Evolutionary conservation across 2,888 invertebrate genomes (phyloP), one percentile per base, ranked within the genome.

Genomic region (Copidosoma aretas): DNA sequence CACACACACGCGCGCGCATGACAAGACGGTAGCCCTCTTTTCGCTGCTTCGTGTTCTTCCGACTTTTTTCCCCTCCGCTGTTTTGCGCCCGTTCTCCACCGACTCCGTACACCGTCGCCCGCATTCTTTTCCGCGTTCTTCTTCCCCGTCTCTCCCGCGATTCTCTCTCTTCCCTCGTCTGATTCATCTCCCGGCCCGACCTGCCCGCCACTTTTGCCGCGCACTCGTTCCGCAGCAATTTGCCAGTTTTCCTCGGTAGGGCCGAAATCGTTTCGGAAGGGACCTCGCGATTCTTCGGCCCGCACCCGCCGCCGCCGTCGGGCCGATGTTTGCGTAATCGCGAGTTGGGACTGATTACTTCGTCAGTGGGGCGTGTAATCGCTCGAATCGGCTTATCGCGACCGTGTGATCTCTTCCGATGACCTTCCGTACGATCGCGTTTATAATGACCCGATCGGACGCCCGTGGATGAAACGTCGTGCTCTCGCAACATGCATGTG

Each of bases 131-230:
- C 60, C 63, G 61, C 64, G 51, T 61, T 68, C 64, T 53, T 59
- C 25, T 53, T 12, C 52, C 46, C 22, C 32, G 57, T 60, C 68
- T 49, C 53, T 21, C 54, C 39, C 17, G 62, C 64, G 65, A 61
- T 64, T 56, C 58, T 68, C 74, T 68, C 71, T 71, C 70, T 17
- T 65, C 64, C 72, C 58, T 68, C 71, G 60, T 64, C 57, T 60
- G 67, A 67, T 69, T 69, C 62, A 62, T 70, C 70, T 58, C 51
- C 15, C 19, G 52, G n/a, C n/a, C n/a, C n/a, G n/a, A n/a, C 25
- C 8, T 24, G 46, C 5, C 17, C 49, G 25, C 58, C 24, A 12
- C 24, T n/a, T n/a, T 22, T 19, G 17, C 19, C 3, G 25, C 22
- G 12, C 46, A 5, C 3, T 64, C 60, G 51, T 54, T 68, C 53